Base-by-base conservation (phyloP, 2,888 invertebrate species). In the Galeopsomyia nigrocyanea region DNA sequence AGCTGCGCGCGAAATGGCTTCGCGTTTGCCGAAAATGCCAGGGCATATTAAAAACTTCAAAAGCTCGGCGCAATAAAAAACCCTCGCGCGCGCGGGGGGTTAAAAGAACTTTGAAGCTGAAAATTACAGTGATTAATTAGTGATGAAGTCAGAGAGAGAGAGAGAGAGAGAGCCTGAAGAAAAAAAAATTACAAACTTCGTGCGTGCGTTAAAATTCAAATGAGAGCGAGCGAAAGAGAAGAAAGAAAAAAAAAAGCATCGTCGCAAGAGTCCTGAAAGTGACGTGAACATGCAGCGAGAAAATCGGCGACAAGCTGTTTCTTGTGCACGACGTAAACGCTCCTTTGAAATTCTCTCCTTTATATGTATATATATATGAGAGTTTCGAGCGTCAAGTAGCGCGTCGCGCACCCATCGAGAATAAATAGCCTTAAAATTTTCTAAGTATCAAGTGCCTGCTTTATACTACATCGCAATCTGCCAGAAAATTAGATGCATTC, bases 351-450 rank as follows among this genome's bases (percentile, higher is more conserved):
- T 71, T 64, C 57, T 66, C 22, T 17, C 46, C 14, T 26, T 60
- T 31, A 26, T 26, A 26, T 26, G 7, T 39, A 13, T 39, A 39
- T 39, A 39, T 39, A 39, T 39, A 39, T 39, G 10, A 39, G 39
- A 39, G 13, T 39, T 39, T 39, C 10, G 7, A 2, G 2, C 39
- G 39, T 39, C 39, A 10, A 39, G 39, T 39, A 39, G 39, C 69
- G 75, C 58, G 68, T n/a, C 26, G 26, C 26, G 26, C 26, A 72
- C 70, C 49, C n/a, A n/a, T n/a, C 64, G 68, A 60, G 64, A 75
- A 67, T 72, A 63, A 71, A 71, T 66, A 71, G 70, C 51, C 74
- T 75, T 76, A 76, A 79, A 82, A 81, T 79, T 78, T 77, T 77
- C 77, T 63, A 39, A 39, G 39, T 39, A 61, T 39, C 39, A 39